Evolutionary conservation across 2,888 invertebrate species (phyloP).

Genomic region (Apamea anceps): DNA sequence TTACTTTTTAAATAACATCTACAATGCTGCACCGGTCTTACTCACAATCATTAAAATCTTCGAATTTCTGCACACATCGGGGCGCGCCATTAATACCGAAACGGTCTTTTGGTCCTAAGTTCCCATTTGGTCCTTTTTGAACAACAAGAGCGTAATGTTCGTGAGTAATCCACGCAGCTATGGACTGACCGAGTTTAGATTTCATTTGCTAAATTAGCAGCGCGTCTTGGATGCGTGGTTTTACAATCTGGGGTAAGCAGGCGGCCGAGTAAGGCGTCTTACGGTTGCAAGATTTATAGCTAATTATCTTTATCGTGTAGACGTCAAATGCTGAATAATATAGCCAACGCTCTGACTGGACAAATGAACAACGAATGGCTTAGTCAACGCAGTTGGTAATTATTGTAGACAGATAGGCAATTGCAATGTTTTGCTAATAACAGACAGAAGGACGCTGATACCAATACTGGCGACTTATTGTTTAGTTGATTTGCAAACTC

Average conservation of each 20-base stretch:
- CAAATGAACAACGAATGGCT: neutral
- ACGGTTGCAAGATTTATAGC: constrained; percentile 20
- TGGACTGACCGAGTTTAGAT: constrained; percentile 68
- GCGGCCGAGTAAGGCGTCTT: neutral
- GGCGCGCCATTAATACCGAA: constrained; percentile 60
- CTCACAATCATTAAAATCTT: constrained; percentile 40
- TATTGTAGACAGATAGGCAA: constrained; percentile 25
- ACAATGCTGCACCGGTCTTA: constrained; percentile 1
- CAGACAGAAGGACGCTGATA: constrained; percentile 1
- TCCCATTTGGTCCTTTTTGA: constrained; percentile 52
- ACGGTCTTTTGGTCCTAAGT: constrained; percentile 61
- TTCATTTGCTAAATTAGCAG: constrained; percentile 67
- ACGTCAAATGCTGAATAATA: neutral
- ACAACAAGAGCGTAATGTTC: constrained; percentile 59
- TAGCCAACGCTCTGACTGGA: neutral
- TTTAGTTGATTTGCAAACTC: neutral
- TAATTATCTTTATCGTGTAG: constrained; percentile 9
- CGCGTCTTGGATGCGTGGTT: constrained; percentile 37
- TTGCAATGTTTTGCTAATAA: constrained; percentile 1
- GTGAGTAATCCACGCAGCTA: constrained; percentile 63
- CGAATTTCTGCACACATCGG: constrained; percentile 45
- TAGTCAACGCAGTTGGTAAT: constrained; percentile 7
- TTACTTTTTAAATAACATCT: constrained; percentile 3
- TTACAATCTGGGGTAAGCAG: constrained; percentile 48
- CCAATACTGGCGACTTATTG: constrained; percentile 1